Base-by-base conservation (phyloP, 2,888 invertebrate genomes). In the Pristionchus japonicus region DNA sequence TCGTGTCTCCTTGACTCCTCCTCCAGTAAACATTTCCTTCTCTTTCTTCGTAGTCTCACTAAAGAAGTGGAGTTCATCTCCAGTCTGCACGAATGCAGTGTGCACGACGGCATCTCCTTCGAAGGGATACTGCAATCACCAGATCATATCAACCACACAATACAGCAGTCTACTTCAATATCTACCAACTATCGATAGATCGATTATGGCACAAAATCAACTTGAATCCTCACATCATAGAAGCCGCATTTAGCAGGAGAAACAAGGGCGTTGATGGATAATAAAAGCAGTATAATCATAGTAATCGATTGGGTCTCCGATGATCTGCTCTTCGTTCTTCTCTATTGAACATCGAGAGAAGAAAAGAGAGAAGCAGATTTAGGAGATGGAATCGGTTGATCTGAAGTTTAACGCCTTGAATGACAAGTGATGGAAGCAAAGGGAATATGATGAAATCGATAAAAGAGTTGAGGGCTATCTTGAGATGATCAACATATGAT, bases 71-170 rank as follows among this genome's bases (percentile, higher is more conserved):
- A 88, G 64, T 64, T 88, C 88, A 67, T 37, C 82, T 47, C 88
- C 88, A 31, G 96, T 96, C 95, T 96, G 96, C 93, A 96, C 96
- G 94, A 96, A 97, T 91, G 96, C 97, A 96, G 95, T 93, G 96
- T 96, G 92, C 70, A 94, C 89, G 52, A 91, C 91, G 27, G 87
- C 34, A 37, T 70, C 70, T 37, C 70, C 70, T 37, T 70, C 70
- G 37, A 70, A 34, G 13, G 34, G 37, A 37, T 70, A 70, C 70
- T 70, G 37, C 13, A 34, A 37, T n/a, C n/a, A n/a, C n/a, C n/a
- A n/a, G n/a, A n/a, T n/a, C n/a, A n/a, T n/a, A n/a, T n/a, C 64
- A 64, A 31, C 17, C 11, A 31, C 31, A 31, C 31, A 9, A 31
- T 64, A 31, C 37, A 7, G 17, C n/a, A 70, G 37, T 7, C 20